A percentile compares a stretch with the other conserved stretches of the same genome.
Evolutionary conservation across 2,113 vertebrate genomes (phyloP).

Genomic region (Guaruba guarouba): DNA sequence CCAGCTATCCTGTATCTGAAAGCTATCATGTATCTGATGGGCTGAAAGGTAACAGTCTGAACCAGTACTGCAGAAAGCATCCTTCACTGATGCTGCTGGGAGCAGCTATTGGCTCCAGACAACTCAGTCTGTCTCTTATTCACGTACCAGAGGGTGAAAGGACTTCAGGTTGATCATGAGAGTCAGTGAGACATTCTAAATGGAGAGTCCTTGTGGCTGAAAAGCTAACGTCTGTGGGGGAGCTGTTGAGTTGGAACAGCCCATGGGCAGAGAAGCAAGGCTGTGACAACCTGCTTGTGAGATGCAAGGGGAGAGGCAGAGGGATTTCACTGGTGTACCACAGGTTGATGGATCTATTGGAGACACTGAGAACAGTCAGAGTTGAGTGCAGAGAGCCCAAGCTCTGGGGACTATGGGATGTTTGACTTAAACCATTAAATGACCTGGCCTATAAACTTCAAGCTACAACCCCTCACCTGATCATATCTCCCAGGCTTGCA

Average conservation of each 20-base stretch:
- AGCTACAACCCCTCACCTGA: rapidly evolving
- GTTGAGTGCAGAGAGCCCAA: background rate
- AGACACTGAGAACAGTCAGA: background rate
- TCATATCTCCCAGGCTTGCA: background rate
- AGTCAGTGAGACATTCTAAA: background rate
- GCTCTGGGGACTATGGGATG: background rate
- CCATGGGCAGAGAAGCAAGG: background rate
- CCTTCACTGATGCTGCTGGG: background rate
- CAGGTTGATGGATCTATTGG: rapidly evolving
- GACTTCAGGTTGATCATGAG: background rate
- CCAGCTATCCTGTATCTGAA: background rate
- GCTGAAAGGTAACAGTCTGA: background rate
- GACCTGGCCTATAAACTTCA: background rate
- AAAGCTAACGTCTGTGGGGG: background rate
- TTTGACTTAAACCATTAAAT: rapidly evolving
- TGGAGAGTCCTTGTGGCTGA: no score
- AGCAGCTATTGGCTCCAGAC: background rate
- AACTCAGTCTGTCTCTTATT: background rate
- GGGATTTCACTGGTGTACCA: background rate
- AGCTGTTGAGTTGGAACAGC: background rate
- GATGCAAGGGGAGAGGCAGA: background rate
- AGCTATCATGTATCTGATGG: background rate
- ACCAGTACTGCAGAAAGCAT: background rate
- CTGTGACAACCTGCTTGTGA: background rate
- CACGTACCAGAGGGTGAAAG: background rate